Evolutionary conservation across 2,797 vertebrate genomes (phyloP), one percentile per base, ranked within the genome.

Genomic region (Eulemur coronatus): DNA sequence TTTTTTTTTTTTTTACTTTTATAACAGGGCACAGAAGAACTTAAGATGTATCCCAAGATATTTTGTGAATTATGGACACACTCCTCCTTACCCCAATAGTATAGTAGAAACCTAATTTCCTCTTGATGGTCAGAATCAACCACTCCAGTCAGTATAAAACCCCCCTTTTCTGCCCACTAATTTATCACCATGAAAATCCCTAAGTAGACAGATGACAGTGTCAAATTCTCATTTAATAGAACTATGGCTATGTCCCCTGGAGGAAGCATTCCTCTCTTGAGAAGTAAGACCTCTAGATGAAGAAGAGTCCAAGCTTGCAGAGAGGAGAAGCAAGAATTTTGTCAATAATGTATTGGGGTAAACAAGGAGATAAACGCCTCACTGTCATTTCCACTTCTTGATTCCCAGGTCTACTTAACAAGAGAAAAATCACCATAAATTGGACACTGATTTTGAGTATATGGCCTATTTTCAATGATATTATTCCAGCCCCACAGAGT

Each of bases 1-100:
- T 63, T 78, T 24, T 70, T n/a, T 89, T 93, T 94, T 57, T 63
- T 33, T 52, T 82, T n/a, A 86, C 86, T 81, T 84, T 93, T 87
- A 82, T 46, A 46, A 70, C 20, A 43, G 7, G 0, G 24, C 5
- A 26, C 24, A 55, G 55, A 46, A 28, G 9, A 75, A 50, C 18
- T 50, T 50, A 87, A 75, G 3, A 75, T 59, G 17, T 91, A 35
- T 59, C 69, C n/a, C 33, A 67, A 57, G n/a, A 67, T 61, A 72
- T 75, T 65, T 82, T 15, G 26, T 76, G 33, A 92, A 79, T 28
- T 79, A 65, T 0, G 20, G 84, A 94, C 50, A 70, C 26, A 94
- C 1, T 55, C 38, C 24, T 87, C 41, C 57, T 78, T 33, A 55
- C 12, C 67, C 5, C 28, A 24, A 5, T 9, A 57, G 20, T 84